These are phyloP conservation scores for Pteropus rufus DNA, from an alignment of 2,797 vertebrate genomes.

Conservation along the genomic window DNA sequence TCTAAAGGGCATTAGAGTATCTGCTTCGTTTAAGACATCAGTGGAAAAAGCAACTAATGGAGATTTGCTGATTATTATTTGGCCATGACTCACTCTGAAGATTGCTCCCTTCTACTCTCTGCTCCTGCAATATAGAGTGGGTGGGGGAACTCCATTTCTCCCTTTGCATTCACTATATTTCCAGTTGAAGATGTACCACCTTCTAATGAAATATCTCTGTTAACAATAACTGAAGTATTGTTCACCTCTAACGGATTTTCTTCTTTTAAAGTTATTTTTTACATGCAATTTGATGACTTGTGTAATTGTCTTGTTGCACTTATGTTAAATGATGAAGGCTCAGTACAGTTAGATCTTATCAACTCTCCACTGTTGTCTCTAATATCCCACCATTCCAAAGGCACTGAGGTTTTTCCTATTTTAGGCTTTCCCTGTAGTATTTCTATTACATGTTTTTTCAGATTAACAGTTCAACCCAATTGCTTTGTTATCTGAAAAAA, in stretches of 20 bases:
- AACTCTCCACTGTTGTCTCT: not conserved
- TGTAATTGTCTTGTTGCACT: not conserved
- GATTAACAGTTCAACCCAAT: not conserved
- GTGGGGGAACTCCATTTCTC: not conserved
- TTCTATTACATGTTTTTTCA: not conserved
- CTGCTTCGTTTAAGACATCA: slow-evolving; percentile 9
- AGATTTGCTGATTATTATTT: not conserved
- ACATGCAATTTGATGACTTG: not conserved
- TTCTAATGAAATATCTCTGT: not conserved
- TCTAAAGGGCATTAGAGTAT: not conserved
- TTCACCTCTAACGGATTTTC: not conserved
- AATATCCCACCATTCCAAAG: not conserved
- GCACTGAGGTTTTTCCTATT: not conserved
- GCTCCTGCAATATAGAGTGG: not conserved
- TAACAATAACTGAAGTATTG: not conserved
- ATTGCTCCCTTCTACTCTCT: not conserved
- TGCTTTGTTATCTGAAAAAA: not conserved
- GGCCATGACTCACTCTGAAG: not conserved
- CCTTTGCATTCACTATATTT: not conserved
- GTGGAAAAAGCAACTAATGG: not conserved
- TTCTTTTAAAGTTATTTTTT: not conserved
- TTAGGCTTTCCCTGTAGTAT: not conserved
- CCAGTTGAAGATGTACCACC: not conserved
- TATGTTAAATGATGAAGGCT: not conserved
- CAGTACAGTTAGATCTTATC: not conserved